Percentiles rank a stretch among this genome's conserved stretches.
phyloP scores from a whole-genome alignment of 1,140 invertebrate genomes.

The Schlechtendalia chinensis region DNA sequence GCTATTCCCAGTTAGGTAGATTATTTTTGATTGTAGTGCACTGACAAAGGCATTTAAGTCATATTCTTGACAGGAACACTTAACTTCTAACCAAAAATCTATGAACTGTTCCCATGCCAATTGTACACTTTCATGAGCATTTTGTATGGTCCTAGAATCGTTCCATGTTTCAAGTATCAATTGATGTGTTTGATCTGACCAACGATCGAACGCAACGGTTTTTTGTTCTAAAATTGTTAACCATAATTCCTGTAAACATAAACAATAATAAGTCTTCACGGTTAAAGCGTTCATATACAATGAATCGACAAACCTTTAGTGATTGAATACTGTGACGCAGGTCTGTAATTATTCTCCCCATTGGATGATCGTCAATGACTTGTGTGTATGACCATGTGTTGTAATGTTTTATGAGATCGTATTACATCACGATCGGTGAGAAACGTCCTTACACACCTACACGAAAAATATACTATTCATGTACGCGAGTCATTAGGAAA shows the following conservation, averaged over 20 bases:
- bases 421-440: too few species aligned
- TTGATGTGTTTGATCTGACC: slow-evolving; percentile 25
- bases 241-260: background rate
- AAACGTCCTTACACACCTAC: too few species aligned
- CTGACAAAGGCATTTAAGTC: slow-evolving; percentile 9
- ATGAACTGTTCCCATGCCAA: slow-evolving; percentile 26
- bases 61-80: background rate
- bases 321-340: background rate
- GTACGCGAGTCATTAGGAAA: too few species aligned
- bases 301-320: slow-evolving; percentile 1
- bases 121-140: background rate
- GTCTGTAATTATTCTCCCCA: slow-evolving; percentile 31
- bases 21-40: slow-evolving; percentile 40
- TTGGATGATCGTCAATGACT: background rate
- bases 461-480: too few species aligned
- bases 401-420: too few species aligned
- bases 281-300: background rate
- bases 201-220: slow-evolving; percentile 20
- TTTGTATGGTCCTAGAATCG: slow-evolving; percentile 19
- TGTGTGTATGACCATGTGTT: background rate
- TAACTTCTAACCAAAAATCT: slow-evolving; percentile 6
- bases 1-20: slow-evolving; percentile 38
- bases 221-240: slow-evolving; percentile 15
- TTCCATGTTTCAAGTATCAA: slow-evolving; percentile 30
- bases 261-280: background rate